These are phyloP conservation scores for Melolontha melolontha DNA, from an alignment of 2,888 invertebrate genomes.

Conservation along the genomic window DNA sequence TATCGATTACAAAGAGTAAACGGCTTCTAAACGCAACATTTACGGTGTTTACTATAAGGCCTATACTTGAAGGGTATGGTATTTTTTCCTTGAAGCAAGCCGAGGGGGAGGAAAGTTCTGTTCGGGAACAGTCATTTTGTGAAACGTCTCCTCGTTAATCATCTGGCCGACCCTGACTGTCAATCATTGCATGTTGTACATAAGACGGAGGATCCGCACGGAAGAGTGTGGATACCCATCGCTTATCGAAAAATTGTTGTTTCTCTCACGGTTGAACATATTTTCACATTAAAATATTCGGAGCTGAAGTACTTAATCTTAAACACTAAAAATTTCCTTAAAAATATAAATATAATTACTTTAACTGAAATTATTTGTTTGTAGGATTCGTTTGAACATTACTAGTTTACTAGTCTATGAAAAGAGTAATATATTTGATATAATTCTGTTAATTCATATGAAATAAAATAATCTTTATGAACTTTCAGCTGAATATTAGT, in stretches of 20 bases:
- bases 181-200: constrained; percentile 60
- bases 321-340: too few relatives aligned
- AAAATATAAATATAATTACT: too few relatives aligned
- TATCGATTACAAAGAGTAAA: constrained; percentile 45
- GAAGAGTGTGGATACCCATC: constrained; percentile 1
- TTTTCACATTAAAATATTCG: neutral
- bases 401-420: too few relatives aligned
- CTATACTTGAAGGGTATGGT: constrained; percentile 35
- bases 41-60: constrained; percentile 44
- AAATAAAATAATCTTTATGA: too few relatives aligned
- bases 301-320: neutral
- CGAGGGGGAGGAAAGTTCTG: constrained; percentile 59
- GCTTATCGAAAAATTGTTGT: constrained; percentile 1
- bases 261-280: constrained; percentile 1
- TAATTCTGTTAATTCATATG: too few relatives aligned
- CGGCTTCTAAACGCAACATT: constrained; percentile 43
- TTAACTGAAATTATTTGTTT: too few relatives aligned
- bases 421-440: too few relatives aligned
- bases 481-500: too few relatives aligned
- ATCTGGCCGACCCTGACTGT: constrained; percentile 64
- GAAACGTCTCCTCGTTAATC: constrained; percentile 64
- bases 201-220: constrained; percentile 31
- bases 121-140: constrained; percentile 65
- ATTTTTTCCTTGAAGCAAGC: constrained; percentile 48
- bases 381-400: too few relatives aligned